Evolutionary conservation across 2,888 invertebrate genomes (phyloP), one percentile per base, ranked within the genome.

Genomic region (Cristatella mucedo): DNA sequence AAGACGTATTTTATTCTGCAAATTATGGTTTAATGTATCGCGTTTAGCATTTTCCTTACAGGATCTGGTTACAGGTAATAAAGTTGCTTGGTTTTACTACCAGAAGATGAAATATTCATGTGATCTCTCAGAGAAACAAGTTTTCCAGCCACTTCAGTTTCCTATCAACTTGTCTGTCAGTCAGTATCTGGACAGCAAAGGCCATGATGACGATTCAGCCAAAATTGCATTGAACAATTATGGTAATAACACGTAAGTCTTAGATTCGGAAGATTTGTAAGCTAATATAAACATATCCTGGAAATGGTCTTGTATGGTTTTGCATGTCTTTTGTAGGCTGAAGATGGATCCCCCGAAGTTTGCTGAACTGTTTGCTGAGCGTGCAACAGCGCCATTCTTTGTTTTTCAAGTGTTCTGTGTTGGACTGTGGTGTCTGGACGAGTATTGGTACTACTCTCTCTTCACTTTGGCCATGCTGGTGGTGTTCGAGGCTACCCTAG

Each of bases 341-440:
- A 75, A 74, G 47, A 77, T 80, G 76, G 78, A 86, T 43, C 82
- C 97, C 15, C 97, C 97, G 1, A 85, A 89, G 64, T 99, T 99
- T 60, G 75, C 78, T 73, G 91, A 95, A 67, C 71, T 99, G 15
- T 97, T 99, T 62, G 82, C 80, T 54, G 97, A 99, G 68, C 73
- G 97, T 53, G 97, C 97, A 1, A 93, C 95, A 0, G 95, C 97
- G 0, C 97, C 97, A 2, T 99, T 99, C 68, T 99, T 99, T 68
- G 93, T 99, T 4, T 99, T 99, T 67, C 97, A 99, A 80, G 86
- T 97, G 42, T 95, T 99, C 64, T 97, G 95, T 59, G 95, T 97
- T 33, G 84, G 81, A 9, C 71, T 99, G 2, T 99, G 97, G 97
- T 99, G 97, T 68, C 71, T 99, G 50, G 97, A 99, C 62, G 91